These are phyloP conservation scores for Chrosomus eos DNA, from an alignment of 2,797 vertebrate species.

Conservation along the genomic window DNA sequence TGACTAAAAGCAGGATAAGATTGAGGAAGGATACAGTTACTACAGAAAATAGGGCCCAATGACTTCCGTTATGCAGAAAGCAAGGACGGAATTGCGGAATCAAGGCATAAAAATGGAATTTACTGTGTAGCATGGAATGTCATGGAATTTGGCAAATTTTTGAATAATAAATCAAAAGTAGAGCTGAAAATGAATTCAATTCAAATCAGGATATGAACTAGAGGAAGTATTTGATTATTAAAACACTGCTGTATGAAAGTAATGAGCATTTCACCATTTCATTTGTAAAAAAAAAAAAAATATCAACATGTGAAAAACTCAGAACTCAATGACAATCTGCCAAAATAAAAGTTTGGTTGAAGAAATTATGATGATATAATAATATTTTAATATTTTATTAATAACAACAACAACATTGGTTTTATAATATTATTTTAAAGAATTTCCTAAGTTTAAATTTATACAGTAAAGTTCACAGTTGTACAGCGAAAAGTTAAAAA, in stretches of 20 bases:
- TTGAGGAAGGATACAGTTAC: slow-evolving; percentile 11
- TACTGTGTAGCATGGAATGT: background rate
- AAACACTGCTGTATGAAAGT: background rate
- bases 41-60: background rate
- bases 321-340: background rate
- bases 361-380: background rate
- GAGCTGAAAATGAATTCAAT: background rate
- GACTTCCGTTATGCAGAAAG: background rate
- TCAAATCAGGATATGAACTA: background rate
- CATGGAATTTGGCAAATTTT: too few relatives aligned
- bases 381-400: background rate
- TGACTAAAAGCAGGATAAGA: slow-evolving; percentile 51
- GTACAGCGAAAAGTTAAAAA: too few relatives aligned
- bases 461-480: too few relatives aligned
- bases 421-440: background rate
- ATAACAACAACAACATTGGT: background rate
- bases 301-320: background rate
- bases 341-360: background rate
- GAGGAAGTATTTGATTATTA: background rate
- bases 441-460: too few relatives aligned
- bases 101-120: background rate
- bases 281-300: too few relatives aligned
- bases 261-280: too few relatives aligned
- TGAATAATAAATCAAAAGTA: too few relatives aligned
- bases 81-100: background rate